These are phyloP conservation scores for Zaprionus davidi DNA, from an alignment of 1,140 invertebrate species.

Conservation along the genomic window DNA sequence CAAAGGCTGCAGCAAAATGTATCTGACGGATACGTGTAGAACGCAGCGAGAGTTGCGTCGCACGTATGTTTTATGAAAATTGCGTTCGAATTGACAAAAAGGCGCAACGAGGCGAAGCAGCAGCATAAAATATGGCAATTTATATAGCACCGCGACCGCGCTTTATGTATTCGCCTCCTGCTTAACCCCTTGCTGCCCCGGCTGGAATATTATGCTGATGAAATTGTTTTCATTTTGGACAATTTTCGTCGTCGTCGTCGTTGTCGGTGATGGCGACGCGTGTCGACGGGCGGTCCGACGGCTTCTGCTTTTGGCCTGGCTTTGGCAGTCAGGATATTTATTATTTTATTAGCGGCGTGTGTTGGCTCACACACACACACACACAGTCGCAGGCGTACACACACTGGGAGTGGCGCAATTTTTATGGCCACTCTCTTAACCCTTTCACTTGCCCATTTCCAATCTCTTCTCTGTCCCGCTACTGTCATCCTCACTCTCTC, in stretches of 20 bases:
- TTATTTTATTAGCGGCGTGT: slow-evolving; percentile 82
- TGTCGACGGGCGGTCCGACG: slow-evolving; percentile 33
- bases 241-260: slow-evolving; percentile 1
- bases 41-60: slow-evolving; percentile 4
- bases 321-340: slow-evolving; percentile 71
- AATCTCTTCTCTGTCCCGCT: background rate
- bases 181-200: slow-evolving; percentile 16
- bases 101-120: slow-evolving; percentile 34
- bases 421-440: slow-evolving; percentile 53
- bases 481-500: background rate
- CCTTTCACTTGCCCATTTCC: slow-evolving; percentile 37
- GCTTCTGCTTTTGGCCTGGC: slow-evolving; percentile 13
- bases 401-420: slow-evolving; percentile 67
- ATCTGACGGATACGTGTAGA: slow-evolving; percentile 50
- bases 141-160: slow-evolving; percentile 60
- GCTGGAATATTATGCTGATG: slow-evolving; percentile 61
- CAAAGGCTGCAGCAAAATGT: slow-evolving; percentile 41
- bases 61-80: slow-evolving; percentile 82
- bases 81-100: slow-evolving; percentile 78
- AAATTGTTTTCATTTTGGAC: slow-evolving; percentile 67
- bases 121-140: slow-evolving; percentile 79
- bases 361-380: slow-evolving; percentile 29
- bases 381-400: background rate
- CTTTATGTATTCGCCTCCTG: slow-evolving; percentile 50
- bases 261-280: slow-evolving; percentile 19